These are phyloP conservation scores for Girardinichthys multiradiatus DNA, from an alignment of 2,113 vertebrate species.

Conservation along the genomic window DNA sequence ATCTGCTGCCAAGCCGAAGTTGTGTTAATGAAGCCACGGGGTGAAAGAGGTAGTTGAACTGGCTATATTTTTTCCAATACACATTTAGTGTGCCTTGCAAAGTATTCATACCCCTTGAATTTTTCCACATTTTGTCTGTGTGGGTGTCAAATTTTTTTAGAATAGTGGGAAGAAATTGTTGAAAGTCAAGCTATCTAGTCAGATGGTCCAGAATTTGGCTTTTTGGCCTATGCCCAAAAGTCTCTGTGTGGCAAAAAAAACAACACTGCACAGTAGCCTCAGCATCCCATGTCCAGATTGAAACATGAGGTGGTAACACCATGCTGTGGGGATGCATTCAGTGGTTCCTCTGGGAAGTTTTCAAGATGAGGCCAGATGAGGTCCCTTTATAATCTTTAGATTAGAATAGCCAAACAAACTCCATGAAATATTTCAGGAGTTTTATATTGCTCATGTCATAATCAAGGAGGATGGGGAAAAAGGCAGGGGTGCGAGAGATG, in stretches of 20 bases:
- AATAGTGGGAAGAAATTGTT: not conserved
- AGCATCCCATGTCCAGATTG: not conserved
- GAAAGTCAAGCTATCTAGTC: not conserved
- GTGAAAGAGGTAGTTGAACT: not conserved
- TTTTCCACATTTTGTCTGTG: too few species aligned
- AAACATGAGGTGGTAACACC: not conserved
- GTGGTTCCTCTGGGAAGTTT: not conserved
- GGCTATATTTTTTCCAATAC: not conserved
- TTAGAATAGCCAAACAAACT: not conserved
- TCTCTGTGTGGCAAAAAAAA: too few species aligned
- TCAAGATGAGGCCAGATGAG: not conserved
- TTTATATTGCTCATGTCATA: not conserved
- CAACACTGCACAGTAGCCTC: not conserved
- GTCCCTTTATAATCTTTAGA: not conserved
- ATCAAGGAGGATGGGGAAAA: too few species aligned
- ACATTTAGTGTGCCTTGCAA: too few species aligned
- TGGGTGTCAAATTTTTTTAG: not conserved
- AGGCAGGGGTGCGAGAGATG: too few species aligned
- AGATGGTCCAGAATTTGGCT: not conserved
- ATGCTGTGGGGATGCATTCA: not conserved
- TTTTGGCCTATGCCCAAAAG: too few species aligned
- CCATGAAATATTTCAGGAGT: not conserved
- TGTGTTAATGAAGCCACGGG: not conserved
- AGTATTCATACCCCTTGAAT: too few species aligned
- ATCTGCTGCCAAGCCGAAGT: constrained; percentile 3